These are phyloP conservation scores for Epistrophe grossulariae DNA, from an alignment of 2,888 invertebrate species.

Conservation along the genomic window DNA sequence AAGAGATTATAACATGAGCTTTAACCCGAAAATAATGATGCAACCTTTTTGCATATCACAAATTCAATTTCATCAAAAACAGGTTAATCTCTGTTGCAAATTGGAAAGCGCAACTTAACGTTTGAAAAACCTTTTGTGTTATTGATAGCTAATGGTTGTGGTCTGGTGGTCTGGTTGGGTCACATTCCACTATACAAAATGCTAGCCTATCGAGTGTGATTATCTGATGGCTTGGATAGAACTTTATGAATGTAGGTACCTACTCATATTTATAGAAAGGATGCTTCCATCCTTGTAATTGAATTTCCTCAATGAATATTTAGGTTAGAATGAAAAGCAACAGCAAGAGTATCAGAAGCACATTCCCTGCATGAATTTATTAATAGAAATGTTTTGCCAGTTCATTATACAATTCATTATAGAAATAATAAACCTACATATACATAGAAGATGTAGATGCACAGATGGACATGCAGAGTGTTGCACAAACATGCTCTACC, in stretches of 20 bases:
- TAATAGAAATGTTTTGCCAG: slow-evolving; percentile 64
- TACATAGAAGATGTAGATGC: background rate
- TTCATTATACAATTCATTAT: slow-evolving; percentile 65
- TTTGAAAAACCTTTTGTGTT: slow-evolving; percentile 20
- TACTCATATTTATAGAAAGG: slow-evolving; percentile 16
- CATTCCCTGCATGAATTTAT: slow-evolving; percentile 55
- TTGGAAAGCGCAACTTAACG: slow-evolving; percentile 31
- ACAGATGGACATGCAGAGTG: background rate
- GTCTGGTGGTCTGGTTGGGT: slow-evolving; percentile 4
- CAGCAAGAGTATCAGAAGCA: background rate
- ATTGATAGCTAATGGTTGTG: slow-evolving; percentile 6
- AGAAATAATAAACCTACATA: background rate
- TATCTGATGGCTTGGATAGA: background rate
- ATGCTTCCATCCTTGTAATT: slow-evolving; percentile 40
- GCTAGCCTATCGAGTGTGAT: background rate
- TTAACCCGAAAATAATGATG: background rate
- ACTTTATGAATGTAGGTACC: slow-evolving; percentile 4
- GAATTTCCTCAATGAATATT: slow-evolving; percentile 30
- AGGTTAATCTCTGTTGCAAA: slow-evolving; percentile 30
- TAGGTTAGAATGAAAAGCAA: slow-evolving; percentile 10
- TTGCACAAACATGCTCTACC: background rate
- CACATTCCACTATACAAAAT: slow-evolving; percentile 11
- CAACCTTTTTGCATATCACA: background rate
- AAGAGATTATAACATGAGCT: background rate
- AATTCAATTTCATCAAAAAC: slow-evolving; percentile 37